Evolutionary conservation across 2,797 vertebrate species (phyloP).

Genomic region (Spondyliosoma cantharus): DNA sequence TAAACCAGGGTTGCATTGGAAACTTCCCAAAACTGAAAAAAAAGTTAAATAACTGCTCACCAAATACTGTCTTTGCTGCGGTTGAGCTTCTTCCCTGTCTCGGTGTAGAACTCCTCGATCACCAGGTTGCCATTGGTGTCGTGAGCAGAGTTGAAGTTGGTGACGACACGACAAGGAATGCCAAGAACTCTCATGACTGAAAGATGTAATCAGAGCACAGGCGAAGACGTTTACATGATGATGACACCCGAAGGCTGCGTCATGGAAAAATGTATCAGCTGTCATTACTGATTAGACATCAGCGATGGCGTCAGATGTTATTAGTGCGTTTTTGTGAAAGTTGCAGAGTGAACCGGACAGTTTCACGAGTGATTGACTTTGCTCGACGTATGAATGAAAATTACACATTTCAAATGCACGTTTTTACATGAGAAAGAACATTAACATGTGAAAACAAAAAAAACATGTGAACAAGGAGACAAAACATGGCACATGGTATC

Average conservation of each 20-base stretch:
- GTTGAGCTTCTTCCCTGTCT: constrained; percentile 83
- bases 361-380: too few species aligned
- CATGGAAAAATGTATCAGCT: constrained; percentile 1
- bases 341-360: too few species aligned
- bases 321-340: too few species aligned
- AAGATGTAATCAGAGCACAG: not conserved
- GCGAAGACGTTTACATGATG: not conserved
- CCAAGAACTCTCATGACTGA: constrained; percentile 91
- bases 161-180: constrained; percentile 88
- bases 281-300: not conserved
- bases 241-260: not conserved
- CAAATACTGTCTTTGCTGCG: constrained; percentile 86
- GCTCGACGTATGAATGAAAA: too few species aligned
- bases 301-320: not conserved
- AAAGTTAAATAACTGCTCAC: constrained; percentile 74
- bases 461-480: too few species aligned
- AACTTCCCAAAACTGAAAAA: not conserved
- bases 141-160: constrained; percentile 91
- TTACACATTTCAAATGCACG: too few species aligned
- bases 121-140: constrained; percentile 89
- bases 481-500: too few species aligned
- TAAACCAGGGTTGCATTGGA: not conserved
- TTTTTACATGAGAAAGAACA: too few species aligned
- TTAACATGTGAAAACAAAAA: too few species aligned
- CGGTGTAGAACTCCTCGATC: constrained; percentile 88